These are phyloP conservation scores for Panurus biarmicus DNA, from an alignment of 2,113 vertebrate genomes.

Conservation along the genomic window DNA sequence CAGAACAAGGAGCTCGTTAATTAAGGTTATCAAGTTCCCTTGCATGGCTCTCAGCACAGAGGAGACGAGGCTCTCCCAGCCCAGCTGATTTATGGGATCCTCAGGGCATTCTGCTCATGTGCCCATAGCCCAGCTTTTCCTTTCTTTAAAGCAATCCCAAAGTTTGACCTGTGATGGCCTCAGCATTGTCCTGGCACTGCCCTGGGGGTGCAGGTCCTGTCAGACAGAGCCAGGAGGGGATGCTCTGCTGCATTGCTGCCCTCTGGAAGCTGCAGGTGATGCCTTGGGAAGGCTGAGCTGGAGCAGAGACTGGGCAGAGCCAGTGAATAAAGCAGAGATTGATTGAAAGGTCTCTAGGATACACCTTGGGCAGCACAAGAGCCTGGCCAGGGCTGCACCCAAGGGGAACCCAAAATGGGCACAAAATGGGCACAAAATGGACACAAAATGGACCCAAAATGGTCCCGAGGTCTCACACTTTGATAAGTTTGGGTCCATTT, in stretches of 20 bases:
- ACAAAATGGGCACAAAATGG: too few relatives aligned
- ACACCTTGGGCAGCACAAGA: too few relatives aligned
- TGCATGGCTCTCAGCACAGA: background rate
- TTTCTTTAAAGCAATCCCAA: too few relatives aligned
- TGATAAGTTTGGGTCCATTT: too few relatives aligned
- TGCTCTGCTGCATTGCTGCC: background rate
- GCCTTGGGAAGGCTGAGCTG: too few relatives aligned
- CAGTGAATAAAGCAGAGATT: too few relatives aligned
- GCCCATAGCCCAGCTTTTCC: background rate
- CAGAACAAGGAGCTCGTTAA: background rate
- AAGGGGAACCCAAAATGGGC: too few relatives aligned
- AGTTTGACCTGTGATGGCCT: background rate
- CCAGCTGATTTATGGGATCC: background rate
- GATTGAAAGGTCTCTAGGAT: too few relatives aligned
- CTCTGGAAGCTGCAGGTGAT: background rate
- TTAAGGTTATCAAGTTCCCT: background rate
- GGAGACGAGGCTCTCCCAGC: background rate
- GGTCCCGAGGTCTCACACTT: too few relatives aligned
- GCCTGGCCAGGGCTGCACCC: too few relatives aligned
- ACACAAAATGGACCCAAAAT: too few relatives aligned
- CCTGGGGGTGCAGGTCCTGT: background rate
- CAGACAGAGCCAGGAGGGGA: background rate
- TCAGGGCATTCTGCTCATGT: background rate
- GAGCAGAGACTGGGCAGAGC: too few relatives aligned
- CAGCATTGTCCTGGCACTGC: background rate